These are phyloP conservation scores for Orthochromis indermauri DNA, from an alignment of 2,113 vertebrate genomes.

Conservation along the genomic window DNA sequence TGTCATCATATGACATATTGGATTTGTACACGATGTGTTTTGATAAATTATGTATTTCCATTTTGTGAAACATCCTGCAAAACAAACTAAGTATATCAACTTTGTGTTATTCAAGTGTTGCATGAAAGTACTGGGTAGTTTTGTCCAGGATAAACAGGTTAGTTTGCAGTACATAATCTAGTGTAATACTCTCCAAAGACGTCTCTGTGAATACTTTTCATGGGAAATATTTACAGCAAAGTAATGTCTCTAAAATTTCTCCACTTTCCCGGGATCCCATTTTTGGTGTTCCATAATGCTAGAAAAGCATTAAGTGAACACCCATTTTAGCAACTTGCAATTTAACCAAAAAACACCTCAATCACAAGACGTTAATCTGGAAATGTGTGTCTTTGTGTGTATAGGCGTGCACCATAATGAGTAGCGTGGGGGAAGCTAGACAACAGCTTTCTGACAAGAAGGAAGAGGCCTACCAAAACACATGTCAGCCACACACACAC, in stretches of 20 bases:
- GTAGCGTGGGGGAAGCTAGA: neutral
- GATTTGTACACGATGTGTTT: neutral
- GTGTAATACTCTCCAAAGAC: neutral
- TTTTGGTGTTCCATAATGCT: neutral
- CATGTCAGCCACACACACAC: slow-evolving; percentile 46
- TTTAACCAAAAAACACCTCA: neutral
- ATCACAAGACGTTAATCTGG: neutral
- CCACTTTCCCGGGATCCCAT: neutral
- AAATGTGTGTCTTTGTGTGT: neutral
- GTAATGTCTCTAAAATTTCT: neutral
- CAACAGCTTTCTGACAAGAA: slow-evolving; percentile 82
- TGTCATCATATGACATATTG: neutral
- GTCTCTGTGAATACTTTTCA: neutral
- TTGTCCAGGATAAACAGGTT: neutral
- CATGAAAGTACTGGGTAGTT: neutral
- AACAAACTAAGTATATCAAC: neutral
- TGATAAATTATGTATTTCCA: neutral
- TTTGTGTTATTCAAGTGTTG: rapidly evolving
- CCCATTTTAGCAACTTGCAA: neutral
- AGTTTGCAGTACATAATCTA: neutral
- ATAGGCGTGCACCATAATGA: neutral
- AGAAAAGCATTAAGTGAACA: neutral
- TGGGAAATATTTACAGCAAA: neutral
- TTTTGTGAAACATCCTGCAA: neutral
- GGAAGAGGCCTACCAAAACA: slow-evolving; percentile 74